Evolutionary conservation across 2,888 invertebrate genomes (phyloP), one percentile per base, ranked within the genome.

Genomic region (Yponomeuta malinellus): DNA sequence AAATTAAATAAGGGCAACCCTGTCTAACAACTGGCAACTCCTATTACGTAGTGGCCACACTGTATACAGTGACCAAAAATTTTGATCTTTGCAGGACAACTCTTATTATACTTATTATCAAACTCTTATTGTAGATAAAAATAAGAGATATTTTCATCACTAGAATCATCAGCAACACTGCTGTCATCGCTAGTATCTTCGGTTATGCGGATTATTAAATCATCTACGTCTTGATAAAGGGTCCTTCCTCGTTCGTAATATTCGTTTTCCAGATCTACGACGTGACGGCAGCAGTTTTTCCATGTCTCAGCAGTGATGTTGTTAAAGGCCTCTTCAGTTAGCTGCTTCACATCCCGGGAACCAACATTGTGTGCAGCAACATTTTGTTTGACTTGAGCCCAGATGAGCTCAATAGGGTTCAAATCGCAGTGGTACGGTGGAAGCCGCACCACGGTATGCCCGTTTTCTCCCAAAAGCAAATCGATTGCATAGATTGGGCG

Each of bases 401-500:
- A 23, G 23, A 23, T 23, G 23, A 23, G 23, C 23, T 23, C 23
- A 23, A 23, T 1, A 23, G 23, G 23, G 23, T 23, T 23, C 23
- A 23, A 1, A 23, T 23, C 23, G 23, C 23, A 23, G 23, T 23
- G 23, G 23, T 23, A 23, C 0, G 23, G 23, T 23, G 23, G 23
- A 23, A 23, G 23, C 23, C 73, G 68, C 68, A 75, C 72, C 52
- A 74, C 73, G 71, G 71, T 73, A 63, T 75, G 75, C 8, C 75
- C 74, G 71, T 74, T 63, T 72, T 73, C 68, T n/a, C 73, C 73
- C 67, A 77, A 67, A 72, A 77, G 23, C 29, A 76, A 72, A 69
- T 76, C 75, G 63, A 75, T 74, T 23, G 72, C 73, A 71, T 75
- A 76, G 8, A 74, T 72, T 0, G 76, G 74, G 10, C 72, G 72